phyloP scores from a whole-genome alignment of 2,113 vertebrate species.

The Herpetotheres cachinnans region DNA sequence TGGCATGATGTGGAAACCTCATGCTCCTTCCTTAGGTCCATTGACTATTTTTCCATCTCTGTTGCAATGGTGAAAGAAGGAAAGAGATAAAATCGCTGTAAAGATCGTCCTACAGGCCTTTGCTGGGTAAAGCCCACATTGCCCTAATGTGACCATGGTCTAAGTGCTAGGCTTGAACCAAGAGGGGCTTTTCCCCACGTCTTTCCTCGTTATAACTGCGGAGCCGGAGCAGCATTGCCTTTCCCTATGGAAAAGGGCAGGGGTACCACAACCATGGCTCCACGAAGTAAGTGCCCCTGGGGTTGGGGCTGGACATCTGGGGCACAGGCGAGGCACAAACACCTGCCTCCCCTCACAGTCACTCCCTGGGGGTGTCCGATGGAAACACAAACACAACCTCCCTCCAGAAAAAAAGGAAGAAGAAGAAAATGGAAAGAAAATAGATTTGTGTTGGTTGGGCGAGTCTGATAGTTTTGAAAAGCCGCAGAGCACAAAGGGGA shows the following conservation, averaged over 20 bases:
- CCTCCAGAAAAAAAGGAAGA: not conserved
- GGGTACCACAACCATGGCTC: not conserved
- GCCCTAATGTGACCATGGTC: not conserved
- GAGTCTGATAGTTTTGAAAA: not conserved
- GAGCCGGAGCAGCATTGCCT: not conserved
- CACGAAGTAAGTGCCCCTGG: rapidly evolving
- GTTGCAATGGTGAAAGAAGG: not conserved
- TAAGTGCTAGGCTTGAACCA: not conserved
- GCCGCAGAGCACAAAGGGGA: not conserved
- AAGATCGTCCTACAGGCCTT: not conserved
- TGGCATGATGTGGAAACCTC: not conserved
- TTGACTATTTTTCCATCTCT: not conserved
- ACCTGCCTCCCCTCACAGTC: rapidly evolving
- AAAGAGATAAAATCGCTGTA: rapidly evolving
- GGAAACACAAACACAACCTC: not conserved
- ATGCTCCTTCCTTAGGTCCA: not conserved
- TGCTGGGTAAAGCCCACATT: rapidly evolving
- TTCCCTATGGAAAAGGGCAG: not conserved
- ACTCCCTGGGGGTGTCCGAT: rapidly evolving
- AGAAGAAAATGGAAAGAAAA: not conserved
- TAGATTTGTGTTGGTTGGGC: not conserved
- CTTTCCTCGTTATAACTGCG: not conserved
- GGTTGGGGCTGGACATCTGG: not conserved
- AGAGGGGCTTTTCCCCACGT: not conserved
- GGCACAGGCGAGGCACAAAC: not conserved